A percentile compares a stretch with the other conserved stretches of the same genome.
Evolutionary conservation across 2,113 vertebrate species (phyloP).

Genomic region (Hyla sarda): DNA sequence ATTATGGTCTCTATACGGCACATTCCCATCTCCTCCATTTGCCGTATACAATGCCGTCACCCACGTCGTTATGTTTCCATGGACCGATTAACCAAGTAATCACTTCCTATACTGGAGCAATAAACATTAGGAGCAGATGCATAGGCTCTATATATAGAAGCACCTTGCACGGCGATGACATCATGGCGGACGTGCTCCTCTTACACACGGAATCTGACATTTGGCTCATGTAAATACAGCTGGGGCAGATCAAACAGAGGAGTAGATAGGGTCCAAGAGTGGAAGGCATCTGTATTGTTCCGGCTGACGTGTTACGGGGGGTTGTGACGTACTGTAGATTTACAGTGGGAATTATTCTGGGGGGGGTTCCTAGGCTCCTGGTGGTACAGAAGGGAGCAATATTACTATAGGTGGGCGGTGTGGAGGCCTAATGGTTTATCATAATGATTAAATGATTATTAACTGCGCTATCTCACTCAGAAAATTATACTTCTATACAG

Average conservation of each 20-base stretch:
- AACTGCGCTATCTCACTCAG: too few relatives aligned
- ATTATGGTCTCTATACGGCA: too few relatives aligned
- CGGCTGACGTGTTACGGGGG: neutral
- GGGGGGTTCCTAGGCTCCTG: neutral
- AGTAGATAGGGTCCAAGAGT: neutral
- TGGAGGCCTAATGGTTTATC: neutral
- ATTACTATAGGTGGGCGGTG: neutral
- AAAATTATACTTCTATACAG: too few relatives aligned
- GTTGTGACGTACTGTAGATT: neutral
- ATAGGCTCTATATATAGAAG: constrained; percentile 13
- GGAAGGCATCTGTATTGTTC: neutral
- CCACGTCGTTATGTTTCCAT: neutral
- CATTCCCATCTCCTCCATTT: too few relatives aligned
- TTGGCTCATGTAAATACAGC: neutral
- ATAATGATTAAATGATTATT: neutral
- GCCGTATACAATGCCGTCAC: neutral
- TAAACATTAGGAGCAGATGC: neutral
- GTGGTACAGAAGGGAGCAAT: neutral
- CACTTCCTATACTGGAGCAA: constrained; percentile 1
- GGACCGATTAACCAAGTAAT: neutral
- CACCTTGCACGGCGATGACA: constrained; percentile 9
- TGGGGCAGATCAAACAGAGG: neutral
- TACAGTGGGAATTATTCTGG: neutral
- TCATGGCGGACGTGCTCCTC: neutral
- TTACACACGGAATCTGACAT: neutral